These are phyloP conservation scores for Kryptopterus vitreolus DNA, from an alignment of 2,797 vertebrate genomes.

Conservation along the genomic window DNA sequence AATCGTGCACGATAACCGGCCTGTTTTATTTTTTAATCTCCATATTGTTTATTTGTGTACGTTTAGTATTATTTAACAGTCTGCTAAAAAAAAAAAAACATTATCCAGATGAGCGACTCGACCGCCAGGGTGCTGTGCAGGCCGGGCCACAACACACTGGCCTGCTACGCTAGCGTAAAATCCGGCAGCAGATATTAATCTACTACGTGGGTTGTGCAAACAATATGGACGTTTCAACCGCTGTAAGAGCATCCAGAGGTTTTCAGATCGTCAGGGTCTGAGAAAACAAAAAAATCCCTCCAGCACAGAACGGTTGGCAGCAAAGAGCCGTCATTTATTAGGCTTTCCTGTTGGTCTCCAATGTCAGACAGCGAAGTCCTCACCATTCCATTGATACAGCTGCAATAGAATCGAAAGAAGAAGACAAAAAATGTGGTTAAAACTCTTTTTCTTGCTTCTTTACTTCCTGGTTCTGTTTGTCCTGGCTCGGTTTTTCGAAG, in stretches of 20 bases:
- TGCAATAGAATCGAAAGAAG: neutral
- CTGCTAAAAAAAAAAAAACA: neutral
- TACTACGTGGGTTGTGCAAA: neutral
- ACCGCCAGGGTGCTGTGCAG: neutral
- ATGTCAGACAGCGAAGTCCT: conserved; percentile 11
- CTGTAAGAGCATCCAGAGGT: neutral
- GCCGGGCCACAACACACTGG: conserved; percentile 46
- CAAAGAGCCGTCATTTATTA: neutral
- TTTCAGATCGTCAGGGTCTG: neutral
- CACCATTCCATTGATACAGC: neutral
- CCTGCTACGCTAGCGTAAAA: conserved; percentile 58
- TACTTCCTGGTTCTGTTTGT: conserved; percentile 90
- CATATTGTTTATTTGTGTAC: neutral
- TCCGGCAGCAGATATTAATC: conserved; percentile 36
- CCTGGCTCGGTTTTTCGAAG: conserved; percentile 90
- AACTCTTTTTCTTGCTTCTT: conserved; percentile 89
- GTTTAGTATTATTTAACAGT: neutral
- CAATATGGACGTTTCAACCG: neutral
- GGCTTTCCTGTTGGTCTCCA: conserved; percentile 10
- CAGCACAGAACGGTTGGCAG: neutral
- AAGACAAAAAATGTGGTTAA: conserved; percentile 96
- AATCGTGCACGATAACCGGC: neutral
- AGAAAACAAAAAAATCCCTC: no score
- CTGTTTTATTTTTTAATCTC: no score
- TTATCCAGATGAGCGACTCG: conserved; percentile 15